Evolutionary conservation across 2,113 vertebrate genomes (phyloP), one percentile per base, ranked within the genome.

Genomic region (Chaetura pelagica): DNA sequence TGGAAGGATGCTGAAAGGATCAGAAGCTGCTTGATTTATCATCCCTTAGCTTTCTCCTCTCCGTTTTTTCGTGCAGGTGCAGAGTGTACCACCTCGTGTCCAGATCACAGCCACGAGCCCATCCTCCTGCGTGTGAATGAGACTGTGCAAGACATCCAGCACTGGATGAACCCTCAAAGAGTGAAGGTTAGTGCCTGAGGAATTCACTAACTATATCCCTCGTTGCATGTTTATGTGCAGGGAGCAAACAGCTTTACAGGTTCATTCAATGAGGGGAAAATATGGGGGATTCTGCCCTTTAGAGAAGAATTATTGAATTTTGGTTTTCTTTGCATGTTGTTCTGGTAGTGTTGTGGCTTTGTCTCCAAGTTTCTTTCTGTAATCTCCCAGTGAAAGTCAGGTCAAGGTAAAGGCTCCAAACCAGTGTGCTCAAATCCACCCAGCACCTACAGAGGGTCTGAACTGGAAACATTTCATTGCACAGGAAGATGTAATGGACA

Each of bases 81-180:
- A 0, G 99, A 99, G 96, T 99, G 99, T 69, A 98, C 98, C 95
- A 97, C 99, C 91, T 98, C 98, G 4, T 99, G 99, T 97, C 97
- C 98, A 89, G 99, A 99, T 90, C 98, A 98, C 94, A 99, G 98
- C 97, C 99, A 98, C 6, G 99, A 99, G 78, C 98, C 99, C 93
- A 98, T 99, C 95, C 98, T 99, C 92, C 98, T 99, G 94, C 99
- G 98, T 0, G 76, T 96, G 82, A 99, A 99, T 4, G 98, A 99
- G 98, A 99, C 98, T 0, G 94, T 98, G 18, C 98, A 98, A 23
- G 97, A 97, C 88, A 98, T 99, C n/a, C 98, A 99, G 89, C 98
- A 99, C 97, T 99, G 99, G 99, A 98, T 99, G 98, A 99, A 99
- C 96, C 99, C 99, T 12, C 97, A 98, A 15, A 99, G 99, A 97